phyloP scores from a whole-genome alignment of 2,797 vertebrate species.

The Todus mexicanus region DNA sequence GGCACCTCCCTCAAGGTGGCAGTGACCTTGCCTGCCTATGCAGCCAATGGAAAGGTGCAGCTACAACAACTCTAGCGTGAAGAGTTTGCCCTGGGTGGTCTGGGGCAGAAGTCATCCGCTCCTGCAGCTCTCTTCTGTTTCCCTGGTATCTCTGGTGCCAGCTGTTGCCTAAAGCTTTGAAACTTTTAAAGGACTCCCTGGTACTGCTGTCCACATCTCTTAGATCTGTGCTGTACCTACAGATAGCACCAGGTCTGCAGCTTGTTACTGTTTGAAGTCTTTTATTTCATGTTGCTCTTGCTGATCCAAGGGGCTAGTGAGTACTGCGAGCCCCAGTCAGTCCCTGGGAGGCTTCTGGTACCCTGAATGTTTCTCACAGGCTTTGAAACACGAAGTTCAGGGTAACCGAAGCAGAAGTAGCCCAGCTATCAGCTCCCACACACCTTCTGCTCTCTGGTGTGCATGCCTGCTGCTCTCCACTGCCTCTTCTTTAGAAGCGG shows the following conservation, averaged over 20 bases:
- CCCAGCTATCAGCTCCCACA: not conserved
- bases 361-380: not conserved
- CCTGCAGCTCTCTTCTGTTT: not conserved
- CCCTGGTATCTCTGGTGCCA: no score
- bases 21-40: not conserved
- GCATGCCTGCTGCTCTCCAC: not conserved
- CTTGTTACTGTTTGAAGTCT: not conserved
- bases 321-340: not conserved
- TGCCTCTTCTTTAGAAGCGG: not conserved
- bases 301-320: not conserved
- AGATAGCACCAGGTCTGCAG: not conserved
- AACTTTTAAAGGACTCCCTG: not conserved
- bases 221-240: not conserved
- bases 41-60: not conserved
- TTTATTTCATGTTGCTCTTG: not conserved
- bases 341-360: not conserved
- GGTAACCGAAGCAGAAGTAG: not conserved
- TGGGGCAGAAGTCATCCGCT: not conserved
- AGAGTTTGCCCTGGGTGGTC: rapidly evolving
- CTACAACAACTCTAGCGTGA: rapidly evolving
- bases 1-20: not conserved
- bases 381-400: not conserved
- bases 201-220: not conserved
- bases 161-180: not conserved
- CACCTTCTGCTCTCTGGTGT: not conserved